Evolutionary conservation across 2,113 vertebrate species (phyloP), one percentile per base, ranked within the genome.

Genomic region (Tricholaema leucomelas): DNA sequence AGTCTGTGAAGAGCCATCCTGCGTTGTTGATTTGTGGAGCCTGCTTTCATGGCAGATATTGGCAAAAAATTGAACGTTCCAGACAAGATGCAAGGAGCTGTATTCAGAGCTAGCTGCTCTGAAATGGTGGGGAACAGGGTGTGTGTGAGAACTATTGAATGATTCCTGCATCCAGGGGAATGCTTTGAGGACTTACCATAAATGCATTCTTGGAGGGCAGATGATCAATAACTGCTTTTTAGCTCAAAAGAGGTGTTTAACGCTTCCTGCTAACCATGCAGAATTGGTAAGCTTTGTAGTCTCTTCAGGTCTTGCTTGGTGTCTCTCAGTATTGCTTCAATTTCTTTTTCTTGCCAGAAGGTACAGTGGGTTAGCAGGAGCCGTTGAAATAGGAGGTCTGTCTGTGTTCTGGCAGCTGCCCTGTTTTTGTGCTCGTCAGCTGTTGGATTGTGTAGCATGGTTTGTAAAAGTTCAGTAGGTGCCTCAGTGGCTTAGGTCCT

Each of bases 201-300:
- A 91, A 64, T 36, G 61, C 7, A 3, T 69, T 84, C 3, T 9
- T 54, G 61, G 40, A 84, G 44, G 30, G 28, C 65, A 69, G 31
- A 42, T 75, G 81, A 92, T 93, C 91, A 84, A 72, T 95, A 87
- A 50, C 19, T 58, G 54, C 61, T 58, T 84, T 90, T 87, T 88
- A 65, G 27, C 77, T 78, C 2, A 2, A 75, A 96, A 92, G 81
- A 87, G 70, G 84, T 71, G 40, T 91, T 88, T 84, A n/a, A 81
- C 2, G 1, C 58, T 92, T 90, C 54, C 71, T 73, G 72, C 63
- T 82, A 72, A 61, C 35, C 38, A 4, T 16, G 11, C 2, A 5
- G 10, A 75, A 12, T 64, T 75, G 54, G 54, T 81, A 27, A 75
- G 46, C 66, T 91, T 60, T 88, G 46, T 46, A 40, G 46, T 42